Base-by-base conservation (phyloP, 92 coral and sea anemone genomes). In the Palythoa caribaeorum region DNA sequence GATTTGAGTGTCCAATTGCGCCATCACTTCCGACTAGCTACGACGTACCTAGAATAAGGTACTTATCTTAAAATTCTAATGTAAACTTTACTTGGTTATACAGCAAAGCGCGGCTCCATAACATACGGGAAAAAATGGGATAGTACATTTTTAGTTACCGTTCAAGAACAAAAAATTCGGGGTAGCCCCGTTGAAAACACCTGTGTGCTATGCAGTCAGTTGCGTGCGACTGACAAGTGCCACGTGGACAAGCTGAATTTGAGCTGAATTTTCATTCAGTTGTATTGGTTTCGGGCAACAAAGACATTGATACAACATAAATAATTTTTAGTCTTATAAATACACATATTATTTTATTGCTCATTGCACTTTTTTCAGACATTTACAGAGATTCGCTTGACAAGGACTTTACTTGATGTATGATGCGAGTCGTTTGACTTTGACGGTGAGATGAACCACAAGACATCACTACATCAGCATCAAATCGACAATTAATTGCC, bases 171-270 rank as follows among this genome's bases (percentile, higher is more conserved):
- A 28, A 28, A 15, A 21, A 51, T 39, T 40, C 16, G 75, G 47
- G 60, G 53, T 65, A 44, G 21, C 76, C 15, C 21, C 75, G 19
- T 66, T 54, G 36, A 71, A 2, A 38, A 70, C 75, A 70, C 14
- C 75, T 81, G 74, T 81, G 36, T 60, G 15, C 35, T 14, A 20
- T 48, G n/a, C 9, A 14, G 40, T 53, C 35, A 20, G 19, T 38
- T 78, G 77, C 48, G 1, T 17, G 65, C 65, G 65, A 59, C 63
- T 6, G 63, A 57, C 65, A 59, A 17, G 19, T 81, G 86, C 86
- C 86, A 81, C 86, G 86, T 81, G 60, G 63, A 28, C 75, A 39
- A 8, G 36, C 39, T 14, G 70, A 47, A 48, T 21, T 17, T 52
- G 14, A 48, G 60, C 5, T 47, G 12, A 21, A 11, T 14, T 68